These are phyloP conservation scores for Myiothlypis coronata DNA, from an alignment of 2,797 vertebrate genomes.

Conservation along the genomic window DNA sequence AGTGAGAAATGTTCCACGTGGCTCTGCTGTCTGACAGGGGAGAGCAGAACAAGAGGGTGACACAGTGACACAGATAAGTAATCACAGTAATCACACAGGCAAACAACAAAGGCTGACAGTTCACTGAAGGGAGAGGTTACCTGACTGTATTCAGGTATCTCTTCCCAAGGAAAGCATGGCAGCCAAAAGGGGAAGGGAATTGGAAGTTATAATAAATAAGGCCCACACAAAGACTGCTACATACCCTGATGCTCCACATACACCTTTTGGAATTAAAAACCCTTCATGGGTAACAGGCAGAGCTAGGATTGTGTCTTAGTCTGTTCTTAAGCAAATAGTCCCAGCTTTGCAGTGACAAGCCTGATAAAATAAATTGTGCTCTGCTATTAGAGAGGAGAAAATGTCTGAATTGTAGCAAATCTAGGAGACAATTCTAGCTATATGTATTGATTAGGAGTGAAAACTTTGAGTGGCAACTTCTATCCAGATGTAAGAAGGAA, in stretches of 20 bases:
- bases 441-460: neutral
- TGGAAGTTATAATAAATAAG: neutral
- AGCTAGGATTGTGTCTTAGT: neutral
- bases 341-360: neutral
- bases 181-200: neutral
- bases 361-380: neutral
- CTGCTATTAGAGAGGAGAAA: neutral
- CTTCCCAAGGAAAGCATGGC: neutral
- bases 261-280: neutral
- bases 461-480: neutral
- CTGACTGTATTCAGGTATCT: neutral
- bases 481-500: neutral
- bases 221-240: neutral
- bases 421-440: neutral
- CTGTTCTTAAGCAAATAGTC: neutral
- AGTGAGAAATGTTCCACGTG: fast-evolving
- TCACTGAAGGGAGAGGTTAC: neutral
- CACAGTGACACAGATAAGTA: neutral
- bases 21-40: neutral
- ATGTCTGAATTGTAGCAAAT: neutral
- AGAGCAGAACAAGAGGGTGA: neutral
- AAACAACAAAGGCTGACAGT: neutral
- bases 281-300: neutral
- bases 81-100: neutral
- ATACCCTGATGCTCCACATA: neutral